Percentiles rank a stretch among this genome's conserved stretches.
Conservation (phyloP, 2,113 vertebrate genomes). For the Anhinga anhinga region DNA sequence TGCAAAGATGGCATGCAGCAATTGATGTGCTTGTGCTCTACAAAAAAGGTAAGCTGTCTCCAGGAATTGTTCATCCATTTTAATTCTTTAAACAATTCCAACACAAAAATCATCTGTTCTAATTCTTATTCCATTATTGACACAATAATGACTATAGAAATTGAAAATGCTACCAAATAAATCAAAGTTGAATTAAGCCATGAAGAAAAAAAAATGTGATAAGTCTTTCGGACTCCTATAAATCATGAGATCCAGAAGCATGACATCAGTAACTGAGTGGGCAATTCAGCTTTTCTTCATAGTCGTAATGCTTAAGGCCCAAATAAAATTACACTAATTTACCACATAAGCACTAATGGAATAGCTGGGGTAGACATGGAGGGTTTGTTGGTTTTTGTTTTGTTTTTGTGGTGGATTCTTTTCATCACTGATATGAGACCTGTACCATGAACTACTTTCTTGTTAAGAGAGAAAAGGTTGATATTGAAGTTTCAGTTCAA, state of each 20-base stretch:
- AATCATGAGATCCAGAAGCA: constrained; percentile 56
- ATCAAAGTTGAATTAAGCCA: constrained; percentile 71
- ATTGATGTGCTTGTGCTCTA: not conserved
- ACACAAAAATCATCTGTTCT: constrained; percentile 68
- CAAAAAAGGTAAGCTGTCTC: not conserved
- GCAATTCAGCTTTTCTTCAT: constrained; percentile 49
- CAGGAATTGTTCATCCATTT: not conserved
- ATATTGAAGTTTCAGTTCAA: constrained; percentile 80
- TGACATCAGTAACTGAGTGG: constrained; percentile 20
- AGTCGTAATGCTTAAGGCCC: constrained; percentile 40
- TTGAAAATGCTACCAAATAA: constrained; percentile 66
- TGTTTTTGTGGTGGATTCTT: constrained; percentile 14
- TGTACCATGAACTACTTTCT: constrained; percentile 56
- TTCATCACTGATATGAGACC: not conserved
- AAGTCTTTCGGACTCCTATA: constrained; percentile 58
- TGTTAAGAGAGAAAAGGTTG: constrained; percentile 79
- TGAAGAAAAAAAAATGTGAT: constrained; percentile 64
- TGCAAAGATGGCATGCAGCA: not conserved
- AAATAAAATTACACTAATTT: constrained; percentile 57
- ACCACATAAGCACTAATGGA: constrained; percentile 27
- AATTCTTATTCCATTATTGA: constrained; percentile 71
- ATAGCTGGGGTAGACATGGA: not conserved
- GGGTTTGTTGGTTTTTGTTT: constrained; percentile 11
- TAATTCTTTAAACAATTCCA: constrained; percentile 55
- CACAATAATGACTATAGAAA: constrained; percentile 60